Evolutionary conservation across 2,797 vertebrate genomes (phyloP).

Genomic region (Holocentrus rufus): DNA sequence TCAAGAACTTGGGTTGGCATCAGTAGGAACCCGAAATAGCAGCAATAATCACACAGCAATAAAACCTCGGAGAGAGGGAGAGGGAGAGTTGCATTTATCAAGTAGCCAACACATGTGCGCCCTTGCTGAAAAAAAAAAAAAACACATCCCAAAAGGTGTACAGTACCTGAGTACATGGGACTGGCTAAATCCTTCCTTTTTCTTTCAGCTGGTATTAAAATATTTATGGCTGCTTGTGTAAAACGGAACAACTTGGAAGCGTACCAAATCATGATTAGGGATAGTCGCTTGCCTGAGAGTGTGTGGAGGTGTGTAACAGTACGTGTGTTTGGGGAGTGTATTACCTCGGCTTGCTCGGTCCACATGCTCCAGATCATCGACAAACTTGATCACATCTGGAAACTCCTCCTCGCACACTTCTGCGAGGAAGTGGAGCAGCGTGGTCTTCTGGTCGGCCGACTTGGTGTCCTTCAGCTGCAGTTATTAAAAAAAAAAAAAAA

Average conservation of each 20-base stretch:
- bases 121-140: background rate
- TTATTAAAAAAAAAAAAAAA: conserved; percentile 5
- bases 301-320: background rate
- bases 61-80: conserved; percentile 20
- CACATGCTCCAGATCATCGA: conserved; percentile 90
- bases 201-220: background rate
- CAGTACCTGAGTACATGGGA: background rate
- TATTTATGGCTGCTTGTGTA: background rate
- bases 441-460: conserved; percentile 93
- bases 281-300: background rate
- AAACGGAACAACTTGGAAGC: background rate
- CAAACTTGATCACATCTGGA: conserved; percentile 88
- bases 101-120: conserved; percentile 4
- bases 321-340: background rate
- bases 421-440: conserved; percentile 94
- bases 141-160: background rate
- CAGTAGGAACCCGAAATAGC: conserved; percentile 49
- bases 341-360: conserved; percentile 92
- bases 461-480: conserved; percentile 94
- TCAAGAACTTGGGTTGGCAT: conserved; percentile 37
- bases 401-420: conserved; percentile 92
- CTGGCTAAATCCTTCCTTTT: conserved; percentile 3
- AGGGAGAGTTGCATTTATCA: conserved; percentile 22
- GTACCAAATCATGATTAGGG: background rate
- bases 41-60: conserved; percentile 38